Evolutionary conservation across 2,797 vertebrate genomes (phyloP), one percentile per base, ranked within the genome.

Genomic region (Triplophysa bombifrons): DNA sequence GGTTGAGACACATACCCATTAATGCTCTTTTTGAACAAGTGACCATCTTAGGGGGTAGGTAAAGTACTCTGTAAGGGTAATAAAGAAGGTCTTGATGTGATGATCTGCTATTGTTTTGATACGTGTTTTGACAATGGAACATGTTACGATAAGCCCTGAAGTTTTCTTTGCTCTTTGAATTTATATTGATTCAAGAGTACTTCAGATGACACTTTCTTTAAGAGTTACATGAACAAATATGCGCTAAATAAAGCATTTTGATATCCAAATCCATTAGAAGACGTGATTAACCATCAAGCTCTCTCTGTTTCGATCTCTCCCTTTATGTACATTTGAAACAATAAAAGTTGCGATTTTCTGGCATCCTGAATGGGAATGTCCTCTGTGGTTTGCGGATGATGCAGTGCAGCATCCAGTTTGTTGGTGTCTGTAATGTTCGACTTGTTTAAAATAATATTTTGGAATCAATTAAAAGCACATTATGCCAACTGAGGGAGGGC

Each of bases 391-490:
- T 27, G 27, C 50, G 27, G 50, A 51, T 74, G 22, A 44, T 51
- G 38, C 20, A 34, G 60, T 34, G 53, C 53, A 50, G 13, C 48
- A 58, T 76, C 12, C 8, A 14, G 22, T 34, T 48, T 50, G 66
- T 64, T 53, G 50, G 14, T 55, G 27, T 58, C 56, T 46, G 4
- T 44, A 56, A 70, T 25, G 38, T 64, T 56, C 19, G 50, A 27
- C 19, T 44, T 34, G 20, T 76, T 50, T 58, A 12, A 53, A 68
- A 44, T 20, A 55, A 66, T 41, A 74, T 75, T 60, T 50, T 70
- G 70, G 50, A 84, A 89, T 86, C 85, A 88, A 91, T 89, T 87
- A 86, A 86, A 89, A 86, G 83, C 74, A 88, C 82, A 85, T 87
- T 85, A 85, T 80, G 80, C 79, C 86, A 82, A 76, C 75, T 27